Conservation (phyloP, 2,888 invertebrate genomes). For the Agrypnus murinus region DNA sequence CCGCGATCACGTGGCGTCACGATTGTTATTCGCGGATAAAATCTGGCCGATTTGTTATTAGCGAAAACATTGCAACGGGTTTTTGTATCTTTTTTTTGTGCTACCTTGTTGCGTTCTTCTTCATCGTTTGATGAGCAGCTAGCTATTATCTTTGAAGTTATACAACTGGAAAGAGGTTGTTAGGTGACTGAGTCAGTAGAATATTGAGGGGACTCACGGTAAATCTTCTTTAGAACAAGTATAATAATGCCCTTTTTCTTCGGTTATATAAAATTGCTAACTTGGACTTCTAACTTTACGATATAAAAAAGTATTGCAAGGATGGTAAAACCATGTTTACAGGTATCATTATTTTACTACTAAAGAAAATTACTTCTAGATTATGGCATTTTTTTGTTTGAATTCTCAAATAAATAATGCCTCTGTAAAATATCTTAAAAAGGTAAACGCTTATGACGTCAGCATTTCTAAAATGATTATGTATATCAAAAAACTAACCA, state of each 20-base stretch:
- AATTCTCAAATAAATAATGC: too few relatives aligned
- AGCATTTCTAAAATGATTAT: too few relatives aligned
- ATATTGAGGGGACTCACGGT: slow-evolving; percentile 24
- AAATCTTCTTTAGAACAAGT: slow-evolving; percentile 6
- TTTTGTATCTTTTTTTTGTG: slow-evolving; percentile 46
- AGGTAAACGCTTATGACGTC: too few relatives aligned
- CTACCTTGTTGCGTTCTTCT: slow-evolving; percentile 23
- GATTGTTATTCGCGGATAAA: slow-evolving; percentile 54
- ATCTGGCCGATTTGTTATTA: slow-evolving; percentile 48
- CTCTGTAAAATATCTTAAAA: too few relatives aligned
- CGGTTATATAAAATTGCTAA: not conserved
- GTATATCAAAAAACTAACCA: too few relatives aligned
- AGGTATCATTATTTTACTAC: too few relatives aligned
- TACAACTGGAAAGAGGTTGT: slow-evolving; percentile 44
- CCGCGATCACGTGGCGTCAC: slow-evolving; percentile 55
- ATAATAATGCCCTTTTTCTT: slow-evolving; percentile 18
- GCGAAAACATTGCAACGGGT: slow-evolving; percentile 49
- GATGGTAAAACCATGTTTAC: too few relatives aligned
- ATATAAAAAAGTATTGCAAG: too few relatives aligned
- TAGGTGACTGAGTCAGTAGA: slow-evolving; percentile 50
- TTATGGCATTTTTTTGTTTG: too few relatives aligned
- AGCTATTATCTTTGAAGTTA: slow-evolving; percentile 22
- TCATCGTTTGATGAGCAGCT: slow-evolving; percentile 20
- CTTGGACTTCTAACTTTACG: too few relatives aligned
- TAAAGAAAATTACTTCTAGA: too few relatives aligned